Conservation (phyloP, 2,113 vertebrate genomes). For the Grantiella picta region DNA sequence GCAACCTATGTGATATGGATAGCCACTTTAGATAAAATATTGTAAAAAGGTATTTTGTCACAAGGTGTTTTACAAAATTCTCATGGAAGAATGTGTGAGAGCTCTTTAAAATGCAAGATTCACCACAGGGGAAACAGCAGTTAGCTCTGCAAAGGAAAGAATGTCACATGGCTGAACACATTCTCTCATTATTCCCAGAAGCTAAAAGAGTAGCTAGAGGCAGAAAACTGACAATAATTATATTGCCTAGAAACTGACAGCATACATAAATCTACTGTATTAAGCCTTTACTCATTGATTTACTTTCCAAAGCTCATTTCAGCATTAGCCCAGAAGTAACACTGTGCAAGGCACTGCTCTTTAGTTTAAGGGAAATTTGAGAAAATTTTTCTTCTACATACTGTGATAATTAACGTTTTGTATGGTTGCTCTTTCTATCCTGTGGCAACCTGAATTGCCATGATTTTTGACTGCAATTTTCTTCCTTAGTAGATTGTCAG, state of each 20-base stretch:
- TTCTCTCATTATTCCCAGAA: slow-evolving; percentile 60
- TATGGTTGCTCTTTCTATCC: not conserved
- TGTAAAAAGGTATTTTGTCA: not conserved
- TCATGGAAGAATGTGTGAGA: not conserved
- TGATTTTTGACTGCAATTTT: slow-evolving; percentile 36
- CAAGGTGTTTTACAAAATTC: not conserved
- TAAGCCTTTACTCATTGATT: slow-evolving; percentile 38
- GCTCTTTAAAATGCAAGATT: slow-evolving; percentile 43
- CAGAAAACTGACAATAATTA: slow-evolving; percentile 66
- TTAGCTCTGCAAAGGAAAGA: slow-evolving; percentile 14
- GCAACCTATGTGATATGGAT: not conserved
- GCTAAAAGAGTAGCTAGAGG: slow-evolving; percentile 52
- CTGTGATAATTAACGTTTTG: slow-evolving; percentile 15
- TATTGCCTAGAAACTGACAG: slow-evolving; percentile 56
- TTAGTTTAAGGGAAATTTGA: slow-evolving; percentile 1
- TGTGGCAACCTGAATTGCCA: not conserved
- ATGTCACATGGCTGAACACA: slow-evolving; percentile 45
- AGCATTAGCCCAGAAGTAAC: slow-evolving; percentile 24
- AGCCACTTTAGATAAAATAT: not conserved
- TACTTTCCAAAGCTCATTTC: slow-evolving; percentile 55
- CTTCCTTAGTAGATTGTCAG: not conserved
- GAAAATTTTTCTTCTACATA: slow-evolving; percentile 16
- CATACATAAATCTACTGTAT: slow-evolving; percentile 48
- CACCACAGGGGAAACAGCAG: not conserved
- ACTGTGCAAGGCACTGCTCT: not conserved